phyloP scores from a whole-genome alignment of 92 coral and sea anemone genomes.

The Parazoanthus darwini region DNA sequence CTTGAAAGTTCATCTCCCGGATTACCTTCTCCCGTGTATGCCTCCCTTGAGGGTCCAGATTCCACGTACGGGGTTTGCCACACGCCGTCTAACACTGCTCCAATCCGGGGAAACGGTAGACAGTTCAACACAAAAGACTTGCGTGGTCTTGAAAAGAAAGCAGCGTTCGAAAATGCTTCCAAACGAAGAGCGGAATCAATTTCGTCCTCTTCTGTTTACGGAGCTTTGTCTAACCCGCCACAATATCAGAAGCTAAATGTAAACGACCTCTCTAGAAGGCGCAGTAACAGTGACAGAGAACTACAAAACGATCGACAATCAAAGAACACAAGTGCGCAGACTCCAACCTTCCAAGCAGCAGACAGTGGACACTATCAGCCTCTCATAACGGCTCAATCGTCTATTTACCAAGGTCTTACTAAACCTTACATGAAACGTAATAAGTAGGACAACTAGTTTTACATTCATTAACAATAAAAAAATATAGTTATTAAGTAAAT shows the following conservation, averaged over 20 bases:
- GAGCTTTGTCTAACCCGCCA: not conserved
- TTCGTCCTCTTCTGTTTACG: not conserved
- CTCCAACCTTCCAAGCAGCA: not conserved
- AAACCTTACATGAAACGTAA: not conserved
- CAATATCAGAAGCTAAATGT: conserved; percentile 8
- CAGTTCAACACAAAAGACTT: not conserved
- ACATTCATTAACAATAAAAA: no score
- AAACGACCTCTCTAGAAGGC: not conserved
- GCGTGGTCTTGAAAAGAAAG: not conserved
- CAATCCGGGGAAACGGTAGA: not conserved
- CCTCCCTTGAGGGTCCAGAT: conserved; percentile 27
- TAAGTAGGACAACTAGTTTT: not conserved
- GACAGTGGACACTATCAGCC: not conserved
- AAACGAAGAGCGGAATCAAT: not conserved
- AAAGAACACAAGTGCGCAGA: not conserved
- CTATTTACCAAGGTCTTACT: conserved; percentile 18
- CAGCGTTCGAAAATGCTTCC: not conserved
- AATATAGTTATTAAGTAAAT: no score
- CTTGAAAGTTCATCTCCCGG: conserved; percentile 14
- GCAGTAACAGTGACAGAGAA: not conserved
- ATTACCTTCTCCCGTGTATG: conserved; percentile 1
- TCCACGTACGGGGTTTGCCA: not conserved
- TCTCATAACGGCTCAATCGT: not conserved
- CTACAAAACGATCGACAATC: not conserved
- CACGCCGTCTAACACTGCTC: not conserved